These are phyloP conservation scores for Sipha flava DNA, from an alignment of 1,140 invertebrate species.

Conservation along the genomic window DNA sequence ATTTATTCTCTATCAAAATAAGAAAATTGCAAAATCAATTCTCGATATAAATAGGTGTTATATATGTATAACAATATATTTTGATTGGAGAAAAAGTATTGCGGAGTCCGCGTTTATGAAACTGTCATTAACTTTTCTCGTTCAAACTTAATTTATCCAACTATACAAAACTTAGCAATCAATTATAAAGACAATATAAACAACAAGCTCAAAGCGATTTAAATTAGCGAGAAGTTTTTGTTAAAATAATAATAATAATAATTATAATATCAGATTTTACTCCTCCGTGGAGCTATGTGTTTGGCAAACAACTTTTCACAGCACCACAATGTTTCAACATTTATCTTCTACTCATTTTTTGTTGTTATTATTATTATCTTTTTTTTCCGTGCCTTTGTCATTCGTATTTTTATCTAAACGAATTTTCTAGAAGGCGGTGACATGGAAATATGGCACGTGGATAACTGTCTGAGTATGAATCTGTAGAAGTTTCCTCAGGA, in stretches of 20 bases:
- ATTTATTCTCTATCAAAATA: not conserved
- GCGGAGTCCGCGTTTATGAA: not conserved
- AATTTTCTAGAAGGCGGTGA: not conserved
- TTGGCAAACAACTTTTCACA: not conserved
- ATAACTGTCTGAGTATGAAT: slow-evolving; percentile 1
- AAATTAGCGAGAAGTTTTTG: not conserved
- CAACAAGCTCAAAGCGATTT: not conserved
- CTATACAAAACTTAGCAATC: not conserved
- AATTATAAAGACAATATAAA: not conserved
- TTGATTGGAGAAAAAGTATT: not conserved
- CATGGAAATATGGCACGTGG: not conserved
- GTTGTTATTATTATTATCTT: not conserved
- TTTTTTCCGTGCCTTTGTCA: too few species aligned
- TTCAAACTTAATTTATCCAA: not conserved
- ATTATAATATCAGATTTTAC: not conserved
- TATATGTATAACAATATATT: not conserved
- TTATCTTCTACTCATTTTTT: not conserved
- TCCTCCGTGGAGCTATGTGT: not conserved
- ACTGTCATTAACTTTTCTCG: too few species aligned
- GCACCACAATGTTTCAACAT: not conserved
- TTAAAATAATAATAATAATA: not conserved
- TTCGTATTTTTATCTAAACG: not conserved
- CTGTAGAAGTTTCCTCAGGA: not conserved
- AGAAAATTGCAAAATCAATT: not conserved
- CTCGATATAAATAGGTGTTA: not conserved